Conservation (phyloP, 2,797 vertebrate genomes). For the Bovichtus variegatus region DNA sequence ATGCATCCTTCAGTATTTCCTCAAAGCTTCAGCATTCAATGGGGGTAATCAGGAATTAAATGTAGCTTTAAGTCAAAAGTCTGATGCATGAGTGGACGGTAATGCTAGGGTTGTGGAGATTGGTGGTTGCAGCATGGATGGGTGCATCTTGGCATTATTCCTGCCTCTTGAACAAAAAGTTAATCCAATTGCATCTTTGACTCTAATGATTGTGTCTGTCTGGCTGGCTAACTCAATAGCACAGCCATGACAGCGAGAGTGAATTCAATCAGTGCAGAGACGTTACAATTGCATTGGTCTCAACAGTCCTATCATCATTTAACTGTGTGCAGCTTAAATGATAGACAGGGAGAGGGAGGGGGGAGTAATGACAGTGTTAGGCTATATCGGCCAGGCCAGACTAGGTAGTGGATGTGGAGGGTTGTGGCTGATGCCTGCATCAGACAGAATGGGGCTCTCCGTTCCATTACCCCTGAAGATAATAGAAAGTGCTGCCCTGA, state of each 20-base stretch:
- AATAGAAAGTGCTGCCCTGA: conserved; percentile 76
- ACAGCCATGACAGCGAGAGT: conserved; percentile 29
- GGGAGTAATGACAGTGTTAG: conserved; percentile 63
- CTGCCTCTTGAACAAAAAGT: conserved; percentile 65
- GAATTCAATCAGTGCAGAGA: conserved; percentile 65
- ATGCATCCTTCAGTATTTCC: conserved; percentile 16
- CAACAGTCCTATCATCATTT: conserved; percentile 59
- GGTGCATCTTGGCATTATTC: conserved; percentile 39
- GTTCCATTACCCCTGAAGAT: conserved; percentile 76
- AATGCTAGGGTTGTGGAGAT: conserved; percentile 21
- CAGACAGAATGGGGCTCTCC: conserved; percentile 69
- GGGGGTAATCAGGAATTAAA: conserved; percentile 45
- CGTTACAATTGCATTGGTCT: conserved; percentile 47
- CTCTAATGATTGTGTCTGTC: conserved; percentile 57
- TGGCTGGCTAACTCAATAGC: conserved; percentile 49
- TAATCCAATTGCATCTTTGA: conserved; percentile 66
- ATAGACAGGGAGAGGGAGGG: conserved; percentile 54
- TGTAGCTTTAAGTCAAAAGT: conserved; percentile 30
- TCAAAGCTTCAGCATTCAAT: neutral
- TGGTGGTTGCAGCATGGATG: conserved; percentile 30
- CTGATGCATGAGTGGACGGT: conserved; percentile 37
- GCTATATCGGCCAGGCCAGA: conserved; percentile 49
- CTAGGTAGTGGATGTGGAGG: conserved; percentile 50
- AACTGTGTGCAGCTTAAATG: conserved; percentile 54
- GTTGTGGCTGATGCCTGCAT: conserved; percentile 61